These are phyloP conservation scores for Amphiprion ocellaris DNA, from an alignment of 2,113 vertebrate species.

Conservation along the genomic window DNA sequence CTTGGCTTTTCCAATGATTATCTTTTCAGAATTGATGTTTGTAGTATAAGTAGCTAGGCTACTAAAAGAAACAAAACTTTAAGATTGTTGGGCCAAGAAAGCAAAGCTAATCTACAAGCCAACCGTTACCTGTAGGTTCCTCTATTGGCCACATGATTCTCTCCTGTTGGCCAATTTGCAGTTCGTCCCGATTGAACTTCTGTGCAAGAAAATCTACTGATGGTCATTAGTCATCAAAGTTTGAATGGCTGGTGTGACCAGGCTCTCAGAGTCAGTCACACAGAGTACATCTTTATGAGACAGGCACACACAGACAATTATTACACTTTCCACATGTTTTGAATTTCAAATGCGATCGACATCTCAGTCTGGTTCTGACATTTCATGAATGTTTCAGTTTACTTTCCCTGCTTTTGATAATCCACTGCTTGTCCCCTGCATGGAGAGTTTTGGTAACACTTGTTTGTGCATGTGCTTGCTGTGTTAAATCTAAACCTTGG, in stretches of 20 bases:
- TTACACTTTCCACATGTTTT: constrained; percentile 10
- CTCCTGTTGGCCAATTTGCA: neutral
- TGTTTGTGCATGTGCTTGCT: neutral
- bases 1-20: too few relatives aligned
- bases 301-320: neutral
- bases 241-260: neutral
- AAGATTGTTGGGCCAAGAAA: too few relatives aligned
- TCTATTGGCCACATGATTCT: neutral
- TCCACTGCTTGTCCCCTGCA: neutral
- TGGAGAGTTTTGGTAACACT: neutral
- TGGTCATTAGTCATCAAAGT: neutral
- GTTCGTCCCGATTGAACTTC: neutral
- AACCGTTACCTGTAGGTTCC: neutral
- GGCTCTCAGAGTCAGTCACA: neutral
- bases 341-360: constrained; percentile 20
- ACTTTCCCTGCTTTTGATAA: neutral
- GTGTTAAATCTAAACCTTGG: too few relatives aligned
- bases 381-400: constrained; percentile 7
- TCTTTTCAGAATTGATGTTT: too few relatives aligned
- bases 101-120: too few relatives aligned
- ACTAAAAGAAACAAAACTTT: too few relatives aligned
- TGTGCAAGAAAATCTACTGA: neutral
- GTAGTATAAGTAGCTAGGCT: too few relatives aligned
- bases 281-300: constrained; percentile 1
- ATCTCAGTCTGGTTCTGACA: neutral